These are phyloP conservation scores for Folsomia manolachei DNA, from an alignment of 2,888 invertebrate genomes.

Conservation along the genomic window DNA sequence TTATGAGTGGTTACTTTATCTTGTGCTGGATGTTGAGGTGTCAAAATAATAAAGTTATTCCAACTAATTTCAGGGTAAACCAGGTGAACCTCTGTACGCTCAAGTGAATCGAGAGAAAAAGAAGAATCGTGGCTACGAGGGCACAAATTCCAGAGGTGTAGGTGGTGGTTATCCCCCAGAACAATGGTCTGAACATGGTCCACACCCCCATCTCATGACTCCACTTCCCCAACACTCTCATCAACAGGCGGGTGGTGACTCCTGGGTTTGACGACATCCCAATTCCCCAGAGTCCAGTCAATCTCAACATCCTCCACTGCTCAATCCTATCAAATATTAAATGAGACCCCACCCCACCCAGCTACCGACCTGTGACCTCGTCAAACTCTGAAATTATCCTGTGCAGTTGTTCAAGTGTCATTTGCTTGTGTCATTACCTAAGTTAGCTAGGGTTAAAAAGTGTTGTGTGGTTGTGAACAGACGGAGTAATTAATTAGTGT, in stretches of 20 bases:
- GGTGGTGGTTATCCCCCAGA: conserved; percentile 42
- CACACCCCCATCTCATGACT: neutral
- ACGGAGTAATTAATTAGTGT: too few relatives aligned
- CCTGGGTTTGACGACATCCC: conserved; percentile 50
- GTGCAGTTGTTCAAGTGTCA: neutral
- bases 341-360: too few relatives aligned
- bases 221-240: conserved; percentile 42
- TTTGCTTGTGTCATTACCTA: neutral
- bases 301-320: neutral
- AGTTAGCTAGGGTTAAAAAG: too few relatives aligned
- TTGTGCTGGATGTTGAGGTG: too few relatives aligned
- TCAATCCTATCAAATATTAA: neutral
- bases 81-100: conserved; percentile 65
- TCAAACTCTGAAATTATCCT: neutral
- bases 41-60: too few relatives aligned
- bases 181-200: conserved; percentile 34
- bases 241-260: conserved; percentile 49
- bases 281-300: too few relatives aligned
- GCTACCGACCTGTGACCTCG: too few relatives aligned
- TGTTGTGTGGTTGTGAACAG: too few relatives aligned
- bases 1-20: too few relatives aligned
- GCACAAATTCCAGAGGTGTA: conserved; percentile 28
- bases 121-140: conserved; percentile 56
- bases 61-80: conserved; percentile 58
- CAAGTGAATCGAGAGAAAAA: conserved; percentile 67